phyloP scores from a whole-genome alignment of 2,797 vertebrate species.

The Poeciliopsis infans region DNA sequence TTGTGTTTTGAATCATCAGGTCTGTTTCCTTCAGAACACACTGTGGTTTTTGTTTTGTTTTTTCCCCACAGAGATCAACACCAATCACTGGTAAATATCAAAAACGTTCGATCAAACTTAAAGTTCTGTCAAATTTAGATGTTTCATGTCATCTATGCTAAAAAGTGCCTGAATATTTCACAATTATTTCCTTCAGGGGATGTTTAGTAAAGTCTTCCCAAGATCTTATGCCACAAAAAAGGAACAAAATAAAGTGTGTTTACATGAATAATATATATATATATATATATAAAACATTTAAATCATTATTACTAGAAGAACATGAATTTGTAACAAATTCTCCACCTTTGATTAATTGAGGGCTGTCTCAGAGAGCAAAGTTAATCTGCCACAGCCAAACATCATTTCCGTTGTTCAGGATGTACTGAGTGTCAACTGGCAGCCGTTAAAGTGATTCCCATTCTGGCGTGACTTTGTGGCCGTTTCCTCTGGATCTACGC shows the following conservation, averaged over 20 bases:
- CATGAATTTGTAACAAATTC: background rate
- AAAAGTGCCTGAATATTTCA: background rate
- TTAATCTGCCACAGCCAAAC: background rate
- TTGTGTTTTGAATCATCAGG: background rate
- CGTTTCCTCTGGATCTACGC: slow-evolving; percentile 10
- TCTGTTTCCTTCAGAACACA: background rate
- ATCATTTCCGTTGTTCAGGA: slow-evolving; percentile 7
- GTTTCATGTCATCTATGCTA: background rate
- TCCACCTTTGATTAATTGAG: background rate
- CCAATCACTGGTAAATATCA: no score
- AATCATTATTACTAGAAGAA: background rate
- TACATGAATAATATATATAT: background rate
- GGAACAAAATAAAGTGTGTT: background rate
- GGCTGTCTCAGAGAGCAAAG: background rate
- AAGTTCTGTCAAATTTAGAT: background rate
- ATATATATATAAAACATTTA: no score
- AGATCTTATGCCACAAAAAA: background rate
- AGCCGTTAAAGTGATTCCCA: slow-evolving; percentile 27
- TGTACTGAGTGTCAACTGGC: slow-evolving; percentile 12
- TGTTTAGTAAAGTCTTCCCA: background rate
- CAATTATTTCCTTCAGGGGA: background rate
- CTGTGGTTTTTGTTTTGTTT: background rate
- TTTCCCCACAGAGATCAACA: background rate
- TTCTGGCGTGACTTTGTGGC: background rate
- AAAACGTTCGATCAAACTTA: background rate